Percentiles rank a stretch among this genome's conserved stretches.
phyloP scores from a whole-genome alignment of 2,113 vertebrate species.

The Cryptomyrus ogoouensis region DNA sequence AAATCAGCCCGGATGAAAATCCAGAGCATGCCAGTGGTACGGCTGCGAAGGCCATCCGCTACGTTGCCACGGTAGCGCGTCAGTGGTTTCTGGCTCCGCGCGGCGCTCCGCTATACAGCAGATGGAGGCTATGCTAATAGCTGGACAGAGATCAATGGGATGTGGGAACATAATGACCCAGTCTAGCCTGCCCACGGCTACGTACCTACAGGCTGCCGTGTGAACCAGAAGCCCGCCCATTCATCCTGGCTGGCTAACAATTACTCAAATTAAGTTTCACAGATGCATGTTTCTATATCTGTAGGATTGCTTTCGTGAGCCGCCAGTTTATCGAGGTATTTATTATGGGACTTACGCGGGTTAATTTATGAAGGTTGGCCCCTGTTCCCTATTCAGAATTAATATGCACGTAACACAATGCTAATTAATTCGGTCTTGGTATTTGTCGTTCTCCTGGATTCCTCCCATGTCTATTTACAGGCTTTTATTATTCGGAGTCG shows the following conservation, averaged over 20 bases:
- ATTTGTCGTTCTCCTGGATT: conserved; percentile 10
- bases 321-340: conserved; percentile 28
- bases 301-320: conserved; percentile 24
- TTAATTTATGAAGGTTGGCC: conserved; percentile 15
- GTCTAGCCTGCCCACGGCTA: conserved; percentile 13
- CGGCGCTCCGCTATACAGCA: conserved; percentile 23
- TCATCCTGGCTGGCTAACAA: conserved; percentile 28
- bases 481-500: conserved; percentile 12
- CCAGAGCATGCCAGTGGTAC: not conserved
- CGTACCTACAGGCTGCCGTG: conserved; percentile 25
- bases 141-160: conserved; percentile 28
- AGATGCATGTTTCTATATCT: conserved; percentile 32
- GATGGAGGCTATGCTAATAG: conserved; percentile 40
- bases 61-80: not conserved
- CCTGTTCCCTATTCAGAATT: conserved; percentile 22
- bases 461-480: conserved; percentile 33
- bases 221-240: conserved; percentile 34
- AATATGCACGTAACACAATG: conserved; percentile 18
- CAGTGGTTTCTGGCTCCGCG: not conserved
- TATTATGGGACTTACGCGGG: conserved; percentile 21
- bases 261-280: conserved; percentile 32
- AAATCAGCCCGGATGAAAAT: conserved; percentile 13
- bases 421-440: conserved; percentile 18
- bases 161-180: conserved; percentile 22
- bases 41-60: not conserved